Base-by-base conservation (phyloP, 2,888 invertebrate genomes). In the Caenorhabditis zanzibari region DNA sequence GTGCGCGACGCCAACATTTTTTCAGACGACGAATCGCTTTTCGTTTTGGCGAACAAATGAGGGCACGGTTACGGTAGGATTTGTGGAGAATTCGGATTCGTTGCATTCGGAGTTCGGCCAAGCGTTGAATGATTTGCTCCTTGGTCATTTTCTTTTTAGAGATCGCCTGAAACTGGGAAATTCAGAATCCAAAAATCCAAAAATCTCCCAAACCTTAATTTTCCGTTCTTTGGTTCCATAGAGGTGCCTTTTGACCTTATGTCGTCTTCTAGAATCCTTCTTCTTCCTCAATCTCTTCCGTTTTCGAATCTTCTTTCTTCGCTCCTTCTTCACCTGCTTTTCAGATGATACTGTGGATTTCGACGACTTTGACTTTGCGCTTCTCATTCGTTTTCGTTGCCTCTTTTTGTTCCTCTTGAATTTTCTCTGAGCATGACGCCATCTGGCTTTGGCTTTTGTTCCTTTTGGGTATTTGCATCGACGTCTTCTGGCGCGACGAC, bases 391-490 rank as follows among this genome's bases (percentile, higher is more conserved):
- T 35, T 81, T 47, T 54, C 56, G 24, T 49, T 28, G 22, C 56
- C 59, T 66, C 64, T 76, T 64, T 41, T 49, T 72, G 22, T 47
- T 44, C 52, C 64, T 77, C 61, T 35, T 56, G n/a, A 35, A 66
- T 22, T 61, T 56, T 56, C 77, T 16, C 19, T 10, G 32, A 10
- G 4, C 5, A 2, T 10, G 19, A 10, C 66, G 66, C 66, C 66
- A 38, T 56, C 14, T 69, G 5, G 22, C 68, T 69, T 54, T 52
- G 22, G 19, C 16, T 66, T 66, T 66, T 1, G 49, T 16, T 0
- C 56, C 56, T 69, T 26, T 28, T 24, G 16, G 22, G 28, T 28
- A 49, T 19, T 5, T 12, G 14, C 49, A 52, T 22, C 32, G n/a
- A 10, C 49, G 32, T 66, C 19, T 66, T 52, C 22, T 66, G 6